A percentile compares a stretch with the other conserved stretches of the same genome.
Evolutionary conservation across 1,140 invertebrate species (phyloP).

Genomic region (Thaumatotibia leucotreta): DNA sequence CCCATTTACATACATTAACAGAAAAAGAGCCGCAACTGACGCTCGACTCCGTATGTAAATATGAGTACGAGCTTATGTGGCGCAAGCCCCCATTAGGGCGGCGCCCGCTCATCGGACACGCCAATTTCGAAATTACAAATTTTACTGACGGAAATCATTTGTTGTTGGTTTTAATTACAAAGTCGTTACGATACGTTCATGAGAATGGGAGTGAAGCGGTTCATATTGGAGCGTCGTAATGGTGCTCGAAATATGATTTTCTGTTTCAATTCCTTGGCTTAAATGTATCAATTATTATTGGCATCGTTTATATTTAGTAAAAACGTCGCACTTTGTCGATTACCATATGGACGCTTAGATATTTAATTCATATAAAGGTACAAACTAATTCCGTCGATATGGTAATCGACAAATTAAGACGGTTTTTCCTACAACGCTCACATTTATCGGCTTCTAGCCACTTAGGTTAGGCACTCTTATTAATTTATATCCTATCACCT

Average conservation of each 20-base stretch:
- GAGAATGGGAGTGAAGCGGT: constrained; percentile 20
- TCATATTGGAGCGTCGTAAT: background rate
- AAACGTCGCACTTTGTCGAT: too few species aligned
- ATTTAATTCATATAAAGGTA: too few species aligned
- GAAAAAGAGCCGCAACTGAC: constrained; percentile 68
- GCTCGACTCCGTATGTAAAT: constrained; percentile 63
- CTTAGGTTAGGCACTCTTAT: too few species aligned
- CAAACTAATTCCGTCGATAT: too few species aligned
- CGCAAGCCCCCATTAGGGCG: constrained; percentile 40
- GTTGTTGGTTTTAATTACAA: constrained; percentile 45
- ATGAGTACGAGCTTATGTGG: constrained; percentile 51
- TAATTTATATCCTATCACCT: too few species aligned
- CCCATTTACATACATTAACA: constrained; percentile 75
- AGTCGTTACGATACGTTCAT: constrained; percentile 17
- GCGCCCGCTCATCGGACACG: constrained; percentile 37
- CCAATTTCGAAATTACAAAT: constrained; percentile 48
- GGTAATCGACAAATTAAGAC: too few species aligned
- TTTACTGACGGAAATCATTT: constrained; percentile 67
- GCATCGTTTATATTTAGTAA: too few species aligned
- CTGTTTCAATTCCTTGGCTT: too few species aligned
- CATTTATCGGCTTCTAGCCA: too few species aligned
- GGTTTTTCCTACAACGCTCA: too few species aligned
- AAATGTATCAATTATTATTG: too few species aligned
- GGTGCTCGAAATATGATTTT: background rate
- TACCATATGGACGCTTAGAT: too few species aligned